These are phyloP conservation scores for Scalopus aquaticus DNA, from an alignment of 2,113 vertebrate species.

Conservation along the genomic window DNA sequence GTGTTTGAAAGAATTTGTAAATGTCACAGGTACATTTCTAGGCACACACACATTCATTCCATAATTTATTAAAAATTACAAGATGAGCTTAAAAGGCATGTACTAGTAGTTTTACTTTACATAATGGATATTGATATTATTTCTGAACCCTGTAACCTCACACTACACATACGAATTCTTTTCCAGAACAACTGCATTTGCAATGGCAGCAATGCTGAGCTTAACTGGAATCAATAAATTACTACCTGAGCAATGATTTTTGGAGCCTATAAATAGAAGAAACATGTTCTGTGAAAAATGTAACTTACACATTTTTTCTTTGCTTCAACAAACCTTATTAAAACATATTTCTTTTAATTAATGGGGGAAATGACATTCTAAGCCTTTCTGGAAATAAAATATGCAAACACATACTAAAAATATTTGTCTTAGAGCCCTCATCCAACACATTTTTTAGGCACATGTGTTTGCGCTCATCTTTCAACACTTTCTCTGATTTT, in stretches of 20 bases:
- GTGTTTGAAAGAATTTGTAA: constrained; percentile 69
- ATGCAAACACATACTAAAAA: not conserved
- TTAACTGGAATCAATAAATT: constrained; percentile 79
- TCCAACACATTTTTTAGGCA: not conserved
- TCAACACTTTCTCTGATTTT: constrained; percentile 39
- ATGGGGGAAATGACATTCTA: not conserved
- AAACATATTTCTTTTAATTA: not conserved
- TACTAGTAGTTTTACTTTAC: constrained; percentile 64
- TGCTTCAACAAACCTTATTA: not conserved
- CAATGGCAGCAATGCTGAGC: constrained; percentile 56
- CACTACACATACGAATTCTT: constrained; percentile 65
- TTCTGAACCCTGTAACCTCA: constrained; percentile 60
- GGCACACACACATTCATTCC: constrained; percentile 8
- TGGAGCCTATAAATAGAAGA: not conserved
- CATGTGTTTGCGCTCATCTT: not conserved
- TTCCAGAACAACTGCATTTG: constrained; percentile 69
- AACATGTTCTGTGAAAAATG: not conserved
- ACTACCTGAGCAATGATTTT: constrained; percentile 66
- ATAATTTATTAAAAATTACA: constrained; percentile 70
- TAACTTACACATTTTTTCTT: constrained; percentile 1
- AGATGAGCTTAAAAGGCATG: constrained; percentile 70
- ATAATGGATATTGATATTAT: constrained; percentile 72
- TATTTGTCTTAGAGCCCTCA: not conserved
- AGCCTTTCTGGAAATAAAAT: constrained; percentile 7
- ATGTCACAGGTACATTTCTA: constrained; percentile 44